phyloP scores from a whole-genome alignment of 2,797 vertebrate genomes.

The Argentina silus region DNA sequence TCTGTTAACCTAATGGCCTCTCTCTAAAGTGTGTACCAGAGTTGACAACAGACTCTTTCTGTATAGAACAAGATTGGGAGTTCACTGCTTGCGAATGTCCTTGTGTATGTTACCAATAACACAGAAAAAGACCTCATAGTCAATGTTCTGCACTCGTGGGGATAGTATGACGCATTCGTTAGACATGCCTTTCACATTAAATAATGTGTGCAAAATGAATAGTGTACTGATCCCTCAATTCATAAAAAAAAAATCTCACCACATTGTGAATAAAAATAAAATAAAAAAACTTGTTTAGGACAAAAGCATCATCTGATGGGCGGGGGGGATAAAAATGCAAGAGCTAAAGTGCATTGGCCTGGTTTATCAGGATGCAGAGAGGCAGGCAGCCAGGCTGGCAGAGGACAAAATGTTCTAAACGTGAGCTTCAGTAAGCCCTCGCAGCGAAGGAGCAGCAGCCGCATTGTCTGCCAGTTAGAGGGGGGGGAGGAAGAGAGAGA shows the following conservation, averaged over 20 bases:
- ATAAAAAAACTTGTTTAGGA: neutral
- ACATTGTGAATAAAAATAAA: neutral
- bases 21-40: no score
- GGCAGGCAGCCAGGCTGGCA: conserved; percentile 36
- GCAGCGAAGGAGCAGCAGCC: conserved; percentile 27
- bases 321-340: neutral
- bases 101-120: neutral
- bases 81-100: no score
- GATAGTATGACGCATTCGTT: neutral
- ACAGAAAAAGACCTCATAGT: neutral
- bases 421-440: conserved; percentile 48
- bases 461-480: conserved; percentile 34
- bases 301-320: neutral
- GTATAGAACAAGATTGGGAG: no score
- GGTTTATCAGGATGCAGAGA: conserved; percentile 35
- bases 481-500: neutral
- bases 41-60: no score
- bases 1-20: conserved; percentile 12
- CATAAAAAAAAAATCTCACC: neutral
- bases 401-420: conserved; percentile 72
- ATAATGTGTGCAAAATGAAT: no score
- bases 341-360: conserved; percentile 37
- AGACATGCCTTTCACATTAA: no score
- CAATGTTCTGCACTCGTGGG: neutral
- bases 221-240: neutral